phyloP scores from a whole-genome alignment of 2,797 vertebrate species.

The Loriculus beryllinus region DNA sequence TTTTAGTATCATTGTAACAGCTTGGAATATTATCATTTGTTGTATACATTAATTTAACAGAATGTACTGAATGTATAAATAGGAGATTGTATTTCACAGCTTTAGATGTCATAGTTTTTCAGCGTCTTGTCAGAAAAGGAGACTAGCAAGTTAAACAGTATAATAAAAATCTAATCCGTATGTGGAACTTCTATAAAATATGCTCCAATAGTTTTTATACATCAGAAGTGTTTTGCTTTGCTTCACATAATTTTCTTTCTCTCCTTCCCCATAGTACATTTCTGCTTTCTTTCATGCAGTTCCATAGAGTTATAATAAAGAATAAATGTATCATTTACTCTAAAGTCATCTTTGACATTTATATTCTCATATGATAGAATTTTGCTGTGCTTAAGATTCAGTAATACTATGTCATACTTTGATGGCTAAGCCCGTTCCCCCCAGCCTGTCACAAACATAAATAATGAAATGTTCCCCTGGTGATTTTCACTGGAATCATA shows the following conservation, averaged over 20 bases:
- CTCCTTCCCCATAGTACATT: background rate
- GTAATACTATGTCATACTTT: background rate
- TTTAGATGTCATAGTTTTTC: background rate
- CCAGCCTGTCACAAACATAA: background rate
- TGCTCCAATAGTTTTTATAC: background rate
- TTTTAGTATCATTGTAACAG: background rate
- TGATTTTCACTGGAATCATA: background rate
- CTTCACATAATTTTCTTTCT: background rate
- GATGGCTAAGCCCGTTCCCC: background rate
- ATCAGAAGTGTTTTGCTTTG: background rate
- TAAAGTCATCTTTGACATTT: slow-evolving; percentile 3
- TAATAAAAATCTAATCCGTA: background rate
- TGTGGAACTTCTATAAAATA: background rate
- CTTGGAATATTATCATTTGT: background rate
- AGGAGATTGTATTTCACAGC: background rate
- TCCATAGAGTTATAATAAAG: background rate
- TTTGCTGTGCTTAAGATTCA: background rate
- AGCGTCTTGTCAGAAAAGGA: background rate
- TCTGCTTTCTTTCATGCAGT: background rate
- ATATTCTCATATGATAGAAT: background rate
- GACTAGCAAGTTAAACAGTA: background rate
- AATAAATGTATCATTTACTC: background rate
- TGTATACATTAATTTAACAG: background rate
- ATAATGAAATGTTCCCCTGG: background rate
- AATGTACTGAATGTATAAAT: background rate